Evolutionary conservation across 2,113 vertebrate genomes (phyloP).

Genomic region (Sylvilagus bachmani): DNA sequence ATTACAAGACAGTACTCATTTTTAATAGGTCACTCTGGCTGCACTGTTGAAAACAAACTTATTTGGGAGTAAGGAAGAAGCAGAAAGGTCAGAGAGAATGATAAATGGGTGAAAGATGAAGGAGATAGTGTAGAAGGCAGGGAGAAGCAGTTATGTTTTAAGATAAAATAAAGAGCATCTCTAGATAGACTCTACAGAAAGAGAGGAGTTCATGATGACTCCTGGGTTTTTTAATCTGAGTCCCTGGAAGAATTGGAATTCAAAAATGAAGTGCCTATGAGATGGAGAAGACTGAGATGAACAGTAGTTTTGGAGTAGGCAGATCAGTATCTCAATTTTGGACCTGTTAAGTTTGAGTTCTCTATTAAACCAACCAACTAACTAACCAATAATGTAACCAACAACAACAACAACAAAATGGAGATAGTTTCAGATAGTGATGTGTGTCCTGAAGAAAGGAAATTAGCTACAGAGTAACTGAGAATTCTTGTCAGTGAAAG

Average conservation of each 20-base stretch:
- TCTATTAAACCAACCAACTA: not conserved
- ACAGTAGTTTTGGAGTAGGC: not conserved
- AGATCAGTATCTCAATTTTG: not conserved
- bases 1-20: not conserved
- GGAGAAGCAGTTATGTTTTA: not conserved
- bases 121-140: no score
- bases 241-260: not conserved
- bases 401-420: not conserved
- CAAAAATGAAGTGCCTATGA: not conserved
- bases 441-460: not conserved
- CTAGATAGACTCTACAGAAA: not conserved
- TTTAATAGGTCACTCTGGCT: not conserved
- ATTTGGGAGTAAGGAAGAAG: not conserved
- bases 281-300: not conserved
- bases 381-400: not conserved
- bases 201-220: not conserved
- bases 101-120: not conserved
- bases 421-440: not conserved
- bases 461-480: not conserved
- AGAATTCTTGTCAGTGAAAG: not conserved
- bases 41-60: not conserved
- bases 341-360: constrained; percentile 11
- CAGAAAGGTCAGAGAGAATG: not conserved
- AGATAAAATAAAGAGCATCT: not conserved
- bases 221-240: not conserved